A percentile compares a stretch with the other conserved stretches of the same genome.
Conservation (phyloP, 2,797 vertebrate species). For the Allobates femoralis region DNA sequence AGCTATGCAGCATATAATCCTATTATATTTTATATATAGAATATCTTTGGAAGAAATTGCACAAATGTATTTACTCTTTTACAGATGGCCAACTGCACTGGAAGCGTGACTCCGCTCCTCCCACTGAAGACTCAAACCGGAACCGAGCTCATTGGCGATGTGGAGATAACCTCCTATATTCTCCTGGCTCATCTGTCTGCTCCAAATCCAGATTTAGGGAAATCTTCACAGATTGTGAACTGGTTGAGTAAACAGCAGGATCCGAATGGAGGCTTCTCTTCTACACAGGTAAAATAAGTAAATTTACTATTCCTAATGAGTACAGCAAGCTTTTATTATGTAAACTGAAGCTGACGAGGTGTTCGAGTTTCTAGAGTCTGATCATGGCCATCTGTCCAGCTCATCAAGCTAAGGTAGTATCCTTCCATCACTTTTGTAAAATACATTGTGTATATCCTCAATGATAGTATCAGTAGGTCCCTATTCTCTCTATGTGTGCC, state of each 20-base stretch:
- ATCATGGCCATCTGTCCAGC: too few relatives aligned
- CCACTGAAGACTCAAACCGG: constrained; percentile 13
- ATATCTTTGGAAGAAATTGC: not conserved
- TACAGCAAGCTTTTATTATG: too few relatives aligned
- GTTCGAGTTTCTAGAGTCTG: too few relatives aligned
- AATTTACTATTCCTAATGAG: not conserved
- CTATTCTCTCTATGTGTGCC: too few relatives aligned
- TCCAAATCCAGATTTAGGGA: constrained; percentile 71
- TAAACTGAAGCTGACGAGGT: too few relatives aligned
- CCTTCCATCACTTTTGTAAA: too few relatives aligned
- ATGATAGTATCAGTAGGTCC: too few relatives aligned
- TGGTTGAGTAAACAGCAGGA: constrained; percentile 85
- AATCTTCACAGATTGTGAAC: constrained; percentile 74
- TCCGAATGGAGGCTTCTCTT: constrained; percentile 84
- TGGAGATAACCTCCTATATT: constrained; percentile 85
- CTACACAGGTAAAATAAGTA: constrained; percentile 82
- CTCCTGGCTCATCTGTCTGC: constrained; percentile 81
- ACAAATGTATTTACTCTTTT: not conserved
- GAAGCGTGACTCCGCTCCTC: constrained; percentile 1
- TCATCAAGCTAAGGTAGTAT: too few relatives aligned
- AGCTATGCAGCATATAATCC: too few relatives aligned
- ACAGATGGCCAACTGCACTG: constrained; percentile 54
- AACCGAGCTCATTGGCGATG: constrained; percentile 74
- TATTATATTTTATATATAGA: too few relatives aligned
- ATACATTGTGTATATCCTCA: too few relatives aligned